Conservation (phyloP, 2,888 invertebrate genomes). For the Nezara viridula region DNA sequence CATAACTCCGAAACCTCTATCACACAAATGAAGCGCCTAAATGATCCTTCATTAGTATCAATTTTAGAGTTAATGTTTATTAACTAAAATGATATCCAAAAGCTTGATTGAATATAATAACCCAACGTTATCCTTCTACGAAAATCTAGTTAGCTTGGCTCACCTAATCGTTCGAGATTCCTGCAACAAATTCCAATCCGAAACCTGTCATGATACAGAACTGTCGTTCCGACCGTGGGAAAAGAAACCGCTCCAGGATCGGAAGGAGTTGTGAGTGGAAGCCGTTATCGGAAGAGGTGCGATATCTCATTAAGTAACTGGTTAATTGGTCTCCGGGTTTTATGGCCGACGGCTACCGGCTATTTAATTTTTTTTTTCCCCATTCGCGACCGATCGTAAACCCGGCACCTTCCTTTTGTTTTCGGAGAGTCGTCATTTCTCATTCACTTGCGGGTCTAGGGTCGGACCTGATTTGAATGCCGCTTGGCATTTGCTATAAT, state of each 20-base stretch:
- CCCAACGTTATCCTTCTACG: neutral
- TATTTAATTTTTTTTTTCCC: neutral
- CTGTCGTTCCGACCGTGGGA: neutral
- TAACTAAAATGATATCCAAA: too few species aligned
- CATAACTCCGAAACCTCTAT: too few species aligned
- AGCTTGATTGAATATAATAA: too few species aligned
- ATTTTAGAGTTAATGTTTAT: too few species aligned
- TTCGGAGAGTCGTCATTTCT: neutral
- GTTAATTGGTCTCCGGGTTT: slow-evolving; percentile 28
- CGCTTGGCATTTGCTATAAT: neutral
- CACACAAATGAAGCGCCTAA: too few species aligned
- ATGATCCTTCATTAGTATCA: too few species aligned
- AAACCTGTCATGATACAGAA: neutral
- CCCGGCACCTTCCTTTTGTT: neutral
- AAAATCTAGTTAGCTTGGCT: neutral
- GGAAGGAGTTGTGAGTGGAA: neutral
- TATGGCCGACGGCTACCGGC: slow-evolving; percentile 14
- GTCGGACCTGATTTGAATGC: neutral
- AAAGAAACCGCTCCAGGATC: neutral
- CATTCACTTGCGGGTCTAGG: neutral
- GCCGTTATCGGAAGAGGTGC: neutral
- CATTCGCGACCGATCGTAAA: neutral
- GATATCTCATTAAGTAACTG: neutral
- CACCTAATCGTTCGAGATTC: neutral
- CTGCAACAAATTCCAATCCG: neutral